Conservation (phyloP, 1,140 invertebrate genomes). For the Halyomorpha halys region DNA sequence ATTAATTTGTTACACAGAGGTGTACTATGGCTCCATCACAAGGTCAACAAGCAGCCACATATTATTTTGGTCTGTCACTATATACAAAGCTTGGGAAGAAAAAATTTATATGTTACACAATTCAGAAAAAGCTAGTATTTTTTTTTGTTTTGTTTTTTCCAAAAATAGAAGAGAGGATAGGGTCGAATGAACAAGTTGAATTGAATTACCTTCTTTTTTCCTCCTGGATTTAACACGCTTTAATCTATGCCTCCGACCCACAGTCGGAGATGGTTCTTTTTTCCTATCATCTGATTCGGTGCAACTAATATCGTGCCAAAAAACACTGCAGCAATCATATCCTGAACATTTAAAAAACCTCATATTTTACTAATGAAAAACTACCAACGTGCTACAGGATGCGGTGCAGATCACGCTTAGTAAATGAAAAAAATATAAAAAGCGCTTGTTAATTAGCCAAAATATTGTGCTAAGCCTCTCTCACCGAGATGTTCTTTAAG, state of each 20-base stretch:
- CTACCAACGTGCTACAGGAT: no score
- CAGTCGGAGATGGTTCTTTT: not conserved
- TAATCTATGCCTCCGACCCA: conserved; percentile 6
- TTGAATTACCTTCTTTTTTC: conserved; percentile 12
- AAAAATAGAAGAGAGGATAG: not conserved
- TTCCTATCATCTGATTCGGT: not conserved
- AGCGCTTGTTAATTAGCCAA: not conserved
- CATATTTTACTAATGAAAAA: not conserved
- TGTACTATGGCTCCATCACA: no score
- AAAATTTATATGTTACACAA: no score
- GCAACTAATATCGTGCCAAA: not conserved
- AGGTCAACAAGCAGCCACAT: no score
- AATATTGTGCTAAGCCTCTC: not conserved
- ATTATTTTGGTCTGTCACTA: no score
- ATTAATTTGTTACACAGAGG: no score
- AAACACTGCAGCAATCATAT: not conserved
- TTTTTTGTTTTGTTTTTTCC: no score
- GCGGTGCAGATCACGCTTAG: not conserved
- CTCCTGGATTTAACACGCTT: conserved; percentile 15
- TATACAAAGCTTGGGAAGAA: no score
- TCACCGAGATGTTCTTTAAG: conserved; percentile 5
- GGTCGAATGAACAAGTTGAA: not conserved
- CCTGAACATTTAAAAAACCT: not conserved
- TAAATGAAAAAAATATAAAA: not conserved
- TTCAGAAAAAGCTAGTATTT: no score